Percentiles rank a stretch among this genome's conserved stretches.
phyloP scores from a whole-genome alignment of 64 coral and sea anemone species.

The Dendronephthya gigantea region DNA sequence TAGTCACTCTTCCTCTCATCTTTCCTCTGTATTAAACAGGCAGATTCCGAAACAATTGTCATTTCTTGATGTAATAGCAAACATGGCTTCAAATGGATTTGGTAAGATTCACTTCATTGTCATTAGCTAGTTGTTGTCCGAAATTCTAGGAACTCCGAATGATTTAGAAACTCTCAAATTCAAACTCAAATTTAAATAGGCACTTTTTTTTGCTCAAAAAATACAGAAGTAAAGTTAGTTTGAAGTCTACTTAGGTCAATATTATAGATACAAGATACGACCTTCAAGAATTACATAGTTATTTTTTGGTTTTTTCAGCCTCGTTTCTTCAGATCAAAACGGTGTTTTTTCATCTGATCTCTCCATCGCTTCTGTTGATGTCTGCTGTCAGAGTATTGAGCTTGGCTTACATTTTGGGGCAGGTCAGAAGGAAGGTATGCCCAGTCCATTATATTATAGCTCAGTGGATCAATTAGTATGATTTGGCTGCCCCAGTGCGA shows the following conservation, averaged over 20 bases:
- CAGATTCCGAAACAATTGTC: conserved; percentile 22
- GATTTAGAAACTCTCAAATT: too few relatives aligned
- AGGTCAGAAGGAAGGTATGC: background rate
- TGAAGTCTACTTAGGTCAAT: too few relatives aligned
- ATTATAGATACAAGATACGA: too few relatives aligned
- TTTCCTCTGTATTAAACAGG: conserved; percentile 7
- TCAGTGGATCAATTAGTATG: too few relatives aligned
- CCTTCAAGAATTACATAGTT: background rate
- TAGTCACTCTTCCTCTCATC: too few relatives aligned
- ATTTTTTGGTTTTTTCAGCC: background rate
- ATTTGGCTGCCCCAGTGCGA: too few relatives aligned
- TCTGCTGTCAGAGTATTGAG: background rate
- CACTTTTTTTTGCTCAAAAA: too few relatives aligned
- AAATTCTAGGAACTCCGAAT: too few relatives aligned
- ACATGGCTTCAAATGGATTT: conserved; percentile 40
- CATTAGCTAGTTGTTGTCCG: too few relatives aligned
- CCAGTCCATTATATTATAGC: too few relatives aligned
- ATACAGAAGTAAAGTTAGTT: too few relatives aligned
- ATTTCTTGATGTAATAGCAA: conserved; percentile 38
- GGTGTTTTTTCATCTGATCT: conserved; percentile 2
- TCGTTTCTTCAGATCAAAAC: background rate
- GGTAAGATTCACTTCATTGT: conserved; percentile 32
- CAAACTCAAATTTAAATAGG: background rate
- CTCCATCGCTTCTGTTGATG: background rate
- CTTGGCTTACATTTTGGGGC: background rate